Conservation (phyloP, 2,113 vertebrate genomes). For the Sorex araneus region DNA sequence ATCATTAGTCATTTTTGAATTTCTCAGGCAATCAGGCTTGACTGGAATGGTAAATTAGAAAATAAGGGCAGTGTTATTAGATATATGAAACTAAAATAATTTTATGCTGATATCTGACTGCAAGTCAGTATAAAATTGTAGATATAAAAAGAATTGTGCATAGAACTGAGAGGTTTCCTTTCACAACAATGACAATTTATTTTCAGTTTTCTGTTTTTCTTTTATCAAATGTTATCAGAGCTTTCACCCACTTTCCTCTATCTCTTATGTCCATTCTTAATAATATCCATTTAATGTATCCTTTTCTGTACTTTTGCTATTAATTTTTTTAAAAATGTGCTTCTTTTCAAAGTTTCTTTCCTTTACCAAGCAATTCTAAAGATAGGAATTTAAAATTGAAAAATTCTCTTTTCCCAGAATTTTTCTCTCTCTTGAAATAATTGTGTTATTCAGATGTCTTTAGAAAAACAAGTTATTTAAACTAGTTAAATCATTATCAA, state of each 20-base stretch:
- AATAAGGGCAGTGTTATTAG: background rate
- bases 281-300: background rate
- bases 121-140: background rate
- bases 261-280: background rate
- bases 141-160: background rate
- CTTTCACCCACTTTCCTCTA: background rate
- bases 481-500: constrained; percentile 38
- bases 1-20: background rate
- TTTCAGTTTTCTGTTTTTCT: background rate
- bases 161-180: background rate
- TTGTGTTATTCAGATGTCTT: background rate
- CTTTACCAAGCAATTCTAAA: background rate
- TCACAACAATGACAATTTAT: background rate
- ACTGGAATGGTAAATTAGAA: background rate
- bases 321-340: constrained; percentile 16
- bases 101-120: background rate
- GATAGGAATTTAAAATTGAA: background rate
- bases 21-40: accelerated
- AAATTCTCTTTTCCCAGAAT: background rate
- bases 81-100: background rate
- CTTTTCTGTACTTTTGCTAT: constrained; percentile 4
- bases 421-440: background rate
- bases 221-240: background rate
- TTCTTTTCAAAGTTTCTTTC: background rate
- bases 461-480: constrained; percentile 31